Percentiles rank a stretch among this genome's conserved stretches.
Conservation (phyloP, 1,140 invertebrate genomes). For the Hylaeus volcanicus region DNA sequence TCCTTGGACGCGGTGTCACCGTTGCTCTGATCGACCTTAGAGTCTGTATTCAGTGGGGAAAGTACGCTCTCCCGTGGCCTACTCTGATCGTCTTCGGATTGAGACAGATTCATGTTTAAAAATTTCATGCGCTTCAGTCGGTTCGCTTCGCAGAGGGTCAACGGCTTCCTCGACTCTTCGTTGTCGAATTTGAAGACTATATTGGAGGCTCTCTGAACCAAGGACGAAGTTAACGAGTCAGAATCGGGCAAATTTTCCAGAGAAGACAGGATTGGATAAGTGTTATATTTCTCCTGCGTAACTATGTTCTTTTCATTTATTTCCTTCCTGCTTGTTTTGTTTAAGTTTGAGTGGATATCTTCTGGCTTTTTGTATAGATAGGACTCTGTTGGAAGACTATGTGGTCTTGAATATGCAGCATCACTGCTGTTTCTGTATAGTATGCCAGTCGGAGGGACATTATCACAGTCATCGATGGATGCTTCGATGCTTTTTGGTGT, state of each 20-base stretch:
- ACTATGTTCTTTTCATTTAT: neutral
- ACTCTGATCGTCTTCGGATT: constrained; percentile 23
- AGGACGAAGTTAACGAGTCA: neutral
- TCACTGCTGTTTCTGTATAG: neutral
- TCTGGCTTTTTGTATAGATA: neutral
- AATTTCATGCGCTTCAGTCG: constrained; percentile 52
- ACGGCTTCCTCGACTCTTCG: neutral
- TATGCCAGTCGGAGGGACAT: neutral
- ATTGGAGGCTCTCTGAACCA: neutral
- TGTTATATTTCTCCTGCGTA: constrained; percentile 9
- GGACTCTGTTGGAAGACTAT: constrained; percentile 5
- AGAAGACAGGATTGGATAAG: constrained; percentile 32
- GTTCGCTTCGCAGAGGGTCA: constrained; percentile 37
- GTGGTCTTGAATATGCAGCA: neutral
- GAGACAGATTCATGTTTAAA: constrained; percentile 32
- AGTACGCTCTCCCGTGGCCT: neutral
- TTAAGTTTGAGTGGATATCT: neutral
- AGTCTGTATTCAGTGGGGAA: neutral
- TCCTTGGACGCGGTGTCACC: constrained; percentile 25
- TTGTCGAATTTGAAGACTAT: neutral
- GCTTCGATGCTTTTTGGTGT: neutral
- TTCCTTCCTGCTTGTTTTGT: neutral
- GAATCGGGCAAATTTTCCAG: constrained; percentile 35
- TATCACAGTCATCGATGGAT: neutral
- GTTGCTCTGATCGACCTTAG: constrained; percentile 4